Evolutionary conservation across 2,797 vertebrate species (phyloP), one percentile per base, ranked within the genome.

Genomic region (Urosaurus nigricauda): DNA sequence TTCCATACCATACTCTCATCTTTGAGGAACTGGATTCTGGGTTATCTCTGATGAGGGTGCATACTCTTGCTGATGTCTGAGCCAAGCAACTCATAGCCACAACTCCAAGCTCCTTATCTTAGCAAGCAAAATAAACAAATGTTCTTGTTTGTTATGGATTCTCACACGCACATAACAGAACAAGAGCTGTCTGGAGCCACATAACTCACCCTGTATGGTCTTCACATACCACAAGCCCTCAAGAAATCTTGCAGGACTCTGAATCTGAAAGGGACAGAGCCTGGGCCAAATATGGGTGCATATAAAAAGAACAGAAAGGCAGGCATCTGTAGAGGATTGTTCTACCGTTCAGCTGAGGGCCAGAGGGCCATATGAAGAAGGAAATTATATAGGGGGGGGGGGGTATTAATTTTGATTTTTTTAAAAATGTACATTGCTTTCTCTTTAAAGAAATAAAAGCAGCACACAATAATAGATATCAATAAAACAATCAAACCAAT

Each of bases 41-140:
- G 79, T 65, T 24, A 75, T 91, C 81, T 88, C 75, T 71, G 80
- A 85, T 85, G 58, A 93, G 70, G 70, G 68, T 80, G 13, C 47
- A 16, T 7, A 1, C 85, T 79, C n/a, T 24, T 70, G 82, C 85
- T 86, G 84, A 86, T 91, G 85, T 91, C 91, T 95, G 90, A 91
- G 84, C 53, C 47, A 60, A 32, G 35, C 88, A 51, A 58, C 56
- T 92, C 24, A 71, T 89, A 94, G 92, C 88, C 91, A 93, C 81
- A 95, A 94, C 86, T 92, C 86, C 51, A 79, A 89, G 40, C 51
- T 91, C 63, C 89, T 68, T 92, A 91, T 94, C 89, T 94, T 74
- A 88, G 65, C 78, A 63, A 43, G 24, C 24, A 53, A 95, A 79
- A 91, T 63, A 4, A 89, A 85, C 51, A 5, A 73, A 84, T 79